Evolutionary conservation across 1,140 invertebrate genomes (phyloP).

Genomic region (Samia ricini): DNA sequence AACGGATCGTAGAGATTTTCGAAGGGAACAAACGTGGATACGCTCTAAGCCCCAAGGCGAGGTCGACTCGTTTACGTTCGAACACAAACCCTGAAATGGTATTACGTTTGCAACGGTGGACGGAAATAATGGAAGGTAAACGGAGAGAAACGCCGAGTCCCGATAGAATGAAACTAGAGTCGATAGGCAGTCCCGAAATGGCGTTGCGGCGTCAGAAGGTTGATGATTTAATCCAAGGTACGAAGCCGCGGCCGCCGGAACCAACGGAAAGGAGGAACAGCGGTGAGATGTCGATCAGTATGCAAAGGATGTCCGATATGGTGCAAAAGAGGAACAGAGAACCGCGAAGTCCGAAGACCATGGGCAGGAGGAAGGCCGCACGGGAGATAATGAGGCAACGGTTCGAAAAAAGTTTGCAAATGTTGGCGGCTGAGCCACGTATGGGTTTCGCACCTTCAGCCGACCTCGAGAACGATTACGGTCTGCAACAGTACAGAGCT

Average conservation of each 20-base stretch:
- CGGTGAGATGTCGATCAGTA: conserved; percentile 49
- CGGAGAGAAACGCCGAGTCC: conserved; percentile 42
- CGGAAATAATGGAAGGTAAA: conserved; percentile 60
- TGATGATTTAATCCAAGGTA: conserved; percentile 50
- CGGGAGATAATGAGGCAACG: conserved; percentile 58
- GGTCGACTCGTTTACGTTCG: conserved; percentile 36
- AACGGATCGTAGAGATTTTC: conserved; percentile 52
- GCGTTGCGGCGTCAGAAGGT: conserved; percentile 47
- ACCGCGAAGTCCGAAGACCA: conserved; percentile 38
- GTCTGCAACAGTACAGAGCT: conserved; percentile 77
- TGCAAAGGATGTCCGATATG: conserved; percentile 58
- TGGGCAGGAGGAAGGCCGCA: conserved; percentile 48
- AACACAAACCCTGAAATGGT: conserved; percentile 47
- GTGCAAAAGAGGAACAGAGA: conserved; percentile 48
- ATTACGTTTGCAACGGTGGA: conserved; percentile 51
- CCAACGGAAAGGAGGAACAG: conserved; percentile 36
- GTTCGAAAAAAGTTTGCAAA: conserved; percentile 63
- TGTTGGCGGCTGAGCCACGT: conserved; percentile 53
- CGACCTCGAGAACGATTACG: conserved; percentile 58
- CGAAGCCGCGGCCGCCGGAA: conserved; percentile 30
- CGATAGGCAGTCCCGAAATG: conserved; percentile 56
- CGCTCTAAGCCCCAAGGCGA: conserved; percentile 42
- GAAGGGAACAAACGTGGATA: conserved; percentile 46
- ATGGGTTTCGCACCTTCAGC: conserved; percentile 42
- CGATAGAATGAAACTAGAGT: conserved; percentile 42